phyloP scores from a whole-genome alignment of 2,797 vertebrate species.

The Ciconia nigra region DNA sequence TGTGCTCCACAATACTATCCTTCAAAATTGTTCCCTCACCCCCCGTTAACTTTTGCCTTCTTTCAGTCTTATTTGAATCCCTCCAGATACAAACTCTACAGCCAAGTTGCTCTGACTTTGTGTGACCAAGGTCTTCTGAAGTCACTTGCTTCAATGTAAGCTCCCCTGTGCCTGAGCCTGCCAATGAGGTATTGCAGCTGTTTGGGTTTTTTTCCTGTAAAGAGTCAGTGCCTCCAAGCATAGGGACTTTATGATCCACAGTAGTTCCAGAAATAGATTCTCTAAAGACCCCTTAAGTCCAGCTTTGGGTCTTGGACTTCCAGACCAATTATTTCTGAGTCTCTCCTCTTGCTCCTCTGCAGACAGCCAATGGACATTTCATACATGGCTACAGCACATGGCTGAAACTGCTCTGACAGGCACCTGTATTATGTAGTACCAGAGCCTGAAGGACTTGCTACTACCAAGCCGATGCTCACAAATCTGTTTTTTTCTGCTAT shows the following conservation, averaged over 20 bases:
- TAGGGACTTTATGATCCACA: neutral
- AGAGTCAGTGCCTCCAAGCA: neutral
- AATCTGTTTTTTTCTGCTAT: neutral
- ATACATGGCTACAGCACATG: rapidly evolving
- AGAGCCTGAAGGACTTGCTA: neutral
- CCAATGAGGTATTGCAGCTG: neutral
- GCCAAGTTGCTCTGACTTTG: neutral
- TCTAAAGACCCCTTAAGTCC: neutral
- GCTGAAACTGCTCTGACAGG: neutral
- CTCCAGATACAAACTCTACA: neutral
- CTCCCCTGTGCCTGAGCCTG: neutral
- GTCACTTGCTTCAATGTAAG: neutral
- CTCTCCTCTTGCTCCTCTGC: neutral
- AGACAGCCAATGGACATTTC: neutral
- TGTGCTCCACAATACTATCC: neutral
- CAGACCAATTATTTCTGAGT: neutral
- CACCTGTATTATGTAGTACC: neutral
- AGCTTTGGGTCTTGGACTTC: neutral
- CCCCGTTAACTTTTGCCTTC: neutral
- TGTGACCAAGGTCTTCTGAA: neutral
- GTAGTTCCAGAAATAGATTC: neutral
- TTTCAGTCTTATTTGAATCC: neutral
- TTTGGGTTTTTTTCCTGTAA: neutral
- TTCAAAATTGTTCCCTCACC: neutral
- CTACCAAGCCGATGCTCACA: neutral